Percentiles rank a stretch among this genome's conserved stretches.
Evolutionary conservation across 1,140 invertebrate genomes (phyloP).

Genomic region (Tachypleus tridentatus): DNA sequence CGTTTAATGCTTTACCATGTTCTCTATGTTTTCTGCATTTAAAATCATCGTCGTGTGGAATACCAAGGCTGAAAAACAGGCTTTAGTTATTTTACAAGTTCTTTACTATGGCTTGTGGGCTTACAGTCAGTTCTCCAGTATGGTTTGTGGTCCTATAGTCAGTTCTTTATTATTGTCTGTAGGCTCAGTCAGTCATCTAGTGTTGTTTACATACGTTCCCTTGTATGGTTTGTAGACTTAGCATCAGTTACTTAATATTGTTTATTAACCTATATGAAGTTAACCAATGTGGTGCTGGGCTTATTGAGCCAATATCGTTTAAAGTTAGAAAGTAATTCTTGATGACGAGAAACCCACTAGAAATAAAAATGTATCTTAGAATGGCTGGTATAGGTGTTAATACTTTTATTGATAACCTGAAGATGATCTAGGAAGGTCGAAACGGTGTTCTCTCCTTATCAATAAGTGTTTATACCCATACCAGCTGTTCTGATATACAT

Average conservation of each 20-base stretch:
- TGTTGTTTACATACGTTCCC: background rate
- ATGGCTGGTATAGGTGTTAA: no score
- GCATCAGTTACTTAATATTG: background rate
- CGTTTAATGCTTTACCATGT: slow-evolving; percentile 38
- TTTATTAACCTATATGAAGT: background rate
- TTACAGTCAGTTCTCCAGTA: background rate
- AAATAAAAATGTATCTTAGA: no score
- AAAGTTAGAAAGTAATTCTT: no score
- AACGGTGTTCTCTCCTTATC: no score
- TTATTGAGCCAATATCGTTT: no score
- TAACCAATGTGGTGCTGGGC: no score
- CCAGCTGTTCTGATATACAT: no score
- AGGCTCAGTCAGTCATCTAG: background rate
- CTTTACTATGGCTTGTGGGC: background rate
- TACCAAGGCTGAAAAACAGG: slow-evolving; percentile 52
- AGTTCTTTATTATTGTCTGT: background rate
- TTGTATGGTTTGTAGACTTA: background rate
- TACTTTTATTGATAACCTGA: no score
- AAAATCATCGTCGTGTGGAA: slow-evolving; percentile 69
- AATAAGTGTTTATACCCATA: no score
- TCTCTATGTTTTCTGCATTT: slow-evolving; percentile 47
- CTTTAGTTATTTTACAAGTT: background rate
- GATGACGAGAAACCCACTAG: no score
- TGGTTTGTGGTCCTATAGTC: background rate
- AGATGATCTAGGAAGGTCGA: no score